Evolutionary conservation across 2,797 vertebrate species (phyloP), one percentile per base, ranked within the genome.

Genomic region (Caiman crocodilus): DNA sequence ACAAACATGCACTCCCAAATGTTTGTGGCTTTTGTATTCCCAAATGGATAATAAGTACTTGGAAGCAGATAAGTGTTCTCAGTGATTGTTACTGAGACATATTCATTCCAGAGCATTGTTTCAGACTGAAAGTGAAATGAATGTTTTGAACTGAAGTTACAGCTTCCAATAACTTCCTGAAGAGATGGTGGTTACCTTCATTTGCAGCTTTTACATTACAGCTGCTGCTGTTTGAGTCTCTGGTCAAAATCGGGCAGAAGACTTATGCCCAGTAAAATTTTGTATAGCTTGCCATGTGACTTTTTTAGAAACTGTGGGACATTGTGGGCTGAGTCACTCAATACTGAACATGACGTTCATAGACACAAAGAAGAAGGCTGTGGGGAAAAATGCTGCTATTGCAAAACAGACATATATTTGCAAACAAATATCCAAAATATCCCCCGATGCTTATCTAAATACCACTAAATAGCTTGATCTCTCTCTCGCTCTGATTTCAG

Each of bases 261-360:
- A 25, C 59, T 50, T 26, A 26, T 18, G 5, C 69, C 69, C 17
- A 42, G 11, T 17, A 79, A 26, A 28, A 28, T 63, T 78, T 35
- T 78, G 25, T 25, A 10, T 50, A 63, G 14, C 25, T 50, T 13
- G 16, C 25, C 35, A 42, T 10, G 25, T 28, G 76, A 23, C 25
- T 79, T 60, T 60, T 50, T 65, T 67, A 11, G 5, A 32, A 21
- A 32, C 13, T 77, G 30, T 59, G 57, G 23, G 16, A 32, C 21
- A 30, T 15, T 26, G 7, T 60, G 21, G 30, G 18, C 21, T 69
- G 32, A 69, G 23, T 69, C 23, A 69, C 30, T 32, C 3, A 35
- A 15, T 16, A 60, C 14, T 10, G 30, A 42, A 16, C 21, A 18
- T 18, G 5, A 55, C 0, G 4, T 13, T 57, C 23, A 88, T n/a